Evolutionary conservation across 2,888 invertebrate species (phyloP).

Genomic region (Erpobdella octoculata): DNA sequence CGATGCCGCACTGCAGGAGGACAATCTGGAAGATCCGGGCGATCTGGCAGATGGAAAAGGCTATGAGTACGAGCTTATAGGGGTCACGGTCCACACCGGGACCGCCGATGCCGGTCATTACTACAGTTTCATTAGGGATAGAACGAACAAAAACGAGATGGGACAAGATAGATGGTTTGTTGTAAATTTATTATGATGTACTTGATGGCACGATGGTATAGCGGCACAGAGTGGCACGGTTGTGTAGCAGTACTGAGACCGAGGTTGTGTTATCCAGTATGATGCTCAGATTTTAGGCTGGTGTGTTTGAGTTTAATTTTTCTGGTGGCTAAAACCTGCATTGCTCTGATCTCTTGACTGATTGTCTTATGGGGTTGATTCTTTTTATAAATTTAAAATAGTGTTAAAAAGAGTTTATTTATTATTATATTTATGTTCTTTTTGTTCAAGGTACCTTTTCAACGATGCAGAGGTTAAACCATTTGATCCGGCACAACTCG

Average conservation of each 20-base stretch:
- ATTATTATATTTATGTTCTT: slow-evolving; percentile 14
- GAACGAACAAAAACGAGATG: slow-evolving; percentile 56
- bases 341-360: too few relatives aligned
- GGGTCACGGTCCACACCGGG: slow-evolving; percentile 94
- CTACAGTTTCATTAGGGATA: slow-evolving; percentile 83
- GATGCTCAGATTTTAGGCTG: too few relatives aligned
- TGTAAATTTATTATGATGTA: too few relatives aligned
- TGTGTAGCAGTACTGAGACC: too few relatives aligned
- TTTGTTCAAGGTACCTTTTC: slow-evolving; percentile 47
- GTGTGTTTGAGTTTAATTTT: too few relatives aligned
- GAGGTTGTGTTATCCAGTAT: too few relatives aligned
- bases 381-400: neutral
- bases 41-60: slow-evolving; percentile 34
- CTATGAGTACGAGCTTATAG: slow-evolving; percentile 69
- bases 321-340: too few relatives aligned
- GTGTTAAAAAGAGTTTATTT: neutral
- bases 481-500: slow-evolving; percentile 87
- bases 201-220: too few relatives aligned
- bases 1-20: neutral
- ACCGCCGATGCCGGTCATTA: slow-evolving; percentile 95
- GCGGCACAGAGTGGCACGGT: too few relatives aligned
- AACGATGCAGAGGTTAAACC: slow-evolving; percentile 62
- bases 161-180: slow-evolving; percentile 81
- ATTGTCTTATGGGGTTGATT: slow-evolving; percentile 9
- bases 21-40: slow-evolving; percentile 12